These are phyloP conservation scores for Penaeus monodon DNA, from an alignment of 2,888 invertebrate species.

Conservation along the genomic window DNA sequence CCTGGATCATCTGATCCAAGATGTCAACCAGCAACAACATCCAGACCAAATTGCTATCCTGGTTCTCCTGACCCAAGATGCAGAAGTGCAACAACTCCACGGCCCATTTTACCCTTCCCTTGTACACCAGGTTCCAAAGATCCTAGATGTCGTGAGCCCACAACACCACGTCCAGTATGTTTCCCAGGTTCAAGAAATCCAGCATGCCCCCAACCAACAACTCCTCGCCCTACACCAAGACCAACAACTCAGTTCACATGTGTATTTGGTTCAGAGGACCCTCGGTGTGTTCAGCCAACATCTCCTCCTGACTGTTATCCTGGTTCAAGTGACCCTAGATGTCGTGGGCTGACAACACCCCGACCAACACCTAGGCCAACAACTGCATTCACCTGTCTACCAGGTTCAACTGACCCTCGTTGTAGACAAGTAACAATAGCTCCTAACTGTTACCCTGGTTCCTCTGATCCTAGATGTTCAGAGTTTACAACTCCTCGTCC, in stretches of 20 bases:
- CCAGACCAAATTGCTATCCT: not conserved
- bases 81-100: conserved; percentile 39
- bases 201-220: conserved; percentile 67
- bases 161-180: conserved; percentile 15
- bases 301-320: conserved; percentile 8
- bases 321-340: conserved; percentile 49
- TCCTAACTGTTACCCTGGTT: conserved; percentile 30
- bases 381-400: conserved; percentile 22
- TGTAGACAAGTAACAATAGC: not conserved
- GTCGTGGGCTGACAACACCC: conserved; percentile 26
- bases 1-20: conserved; percentile 67
- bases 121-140: conserved; percentile 28
- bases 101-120: conserved; percentile 3
- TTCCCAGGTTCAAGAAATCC: conserved; percentile 31
- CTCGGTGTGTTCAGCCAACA: conserved; percentile 27
- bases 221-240: conserved; percentile 65
- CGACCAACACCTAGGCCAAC: conserved; percentile 15
- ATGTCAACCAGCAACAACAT: not conserved
- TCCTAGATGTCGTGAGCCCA: conserved; percentile 14
- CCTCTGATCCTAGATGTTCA: conserved; percentile 43
- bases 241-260: conserved; percentile 14
- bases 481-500: not conserved
- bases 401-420: conserved; percentile 45
- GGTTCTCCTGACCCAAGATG: conserved; percentile 33
- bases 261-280: conserved; percentile 24